These are phyloP conservation scores for Cephus sareptanus DNA, from an alignment of 2,888 invertebrate species.

Conservation along the genomic window DNA sequence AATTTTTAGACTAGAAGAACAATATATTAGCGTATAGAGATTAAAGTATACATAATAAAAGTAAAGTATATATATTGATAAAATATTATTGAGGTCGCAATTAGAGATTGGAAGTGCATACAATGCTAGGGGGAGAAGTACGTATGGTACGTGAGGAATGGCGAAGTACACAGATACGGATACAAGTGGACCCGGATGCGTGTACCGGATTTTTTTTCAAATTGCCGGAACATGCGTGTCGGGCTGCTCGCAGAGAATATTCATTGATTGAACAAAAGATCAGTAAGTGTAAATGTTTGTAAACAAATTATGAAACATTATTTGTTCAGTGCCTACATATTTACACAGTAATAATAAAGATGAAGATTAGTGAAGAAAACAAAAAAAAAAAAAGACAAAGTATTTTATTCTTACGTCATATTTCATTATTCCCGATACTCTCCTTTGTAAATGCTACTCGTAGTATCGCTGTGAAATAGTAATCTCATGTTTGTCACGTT, in stretches of 20 bases:
- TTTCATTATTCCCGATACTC: background rate
- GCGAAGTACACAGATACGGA: constrained; percentile 40
- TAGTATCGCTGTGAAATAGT: background rate
- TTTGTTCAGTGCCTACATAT: constrained; percentile 67
- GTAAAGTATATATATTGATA: constrained; percentile 55
- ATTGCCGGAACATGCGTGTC: constrained; percentile 19
- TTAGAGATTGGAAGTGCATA: constrained; percentile 59
- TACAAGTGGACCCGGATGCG: constrained; percentile 40
- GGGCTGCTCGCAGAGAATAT: constrained; percentile 54
- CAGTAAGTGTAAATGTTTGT: constrained; percentile 65
- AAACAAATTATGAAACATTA: constrained; percentile 66
- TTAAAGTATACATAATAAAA: constrained; percentile 56
- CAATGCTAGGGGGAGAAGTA: constrained; percentile 43
- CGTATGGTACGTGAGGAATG: constrained; percentile 11
- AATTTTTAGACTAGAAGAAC: constrained; percentile 62
- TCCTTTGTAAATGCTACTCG: background rate
- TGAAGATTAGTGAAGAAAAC: constrained; percentile 56
- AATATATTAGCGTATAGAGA: constrained; percentile 62
- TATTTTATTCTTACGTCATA: background rate
- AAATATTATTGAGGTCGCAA: constrained; percentile 60
- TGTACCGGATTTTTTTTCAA: background rate
- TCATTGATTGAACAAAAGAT: constrained; percentile 60
- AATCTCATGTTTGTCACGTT: background rate
- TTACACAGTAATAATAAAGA: constrained; percentile 65
- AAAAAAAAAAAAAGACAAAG: background rate